A percentile compares a stretch with the other conserved stretches of the same genome.
Evolutionary conservation across 2,113 vertebrate genomes (phyloP).

Genomic region (Capricornis sumatraensis): DNA sequence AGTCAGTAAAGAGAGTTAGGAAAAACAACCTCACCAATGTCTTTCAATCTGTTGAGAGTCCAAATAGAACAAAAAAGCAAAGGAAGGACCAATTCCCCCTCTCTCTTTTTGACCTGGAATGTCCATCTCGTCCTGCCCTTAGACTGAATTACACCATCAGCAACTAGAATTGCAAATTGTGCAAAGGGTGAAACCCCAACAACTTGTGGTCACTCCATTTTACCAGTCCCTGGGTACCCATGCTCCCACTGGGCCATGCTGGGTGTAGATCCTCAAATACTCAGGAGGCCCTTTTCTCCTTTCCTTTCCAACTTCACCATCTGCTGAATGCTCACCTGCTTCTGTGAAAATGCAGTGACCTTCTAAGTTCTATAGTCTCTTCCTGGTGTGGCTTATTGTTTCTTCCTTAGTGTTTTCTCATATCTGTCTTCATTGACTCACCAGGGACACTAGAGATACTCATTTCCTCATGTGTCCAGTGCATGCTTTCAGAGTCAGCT

Average conservation of each 20-base stretch:
- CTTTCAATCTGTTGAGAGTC: neutral
- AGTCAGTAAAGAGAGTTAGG: neutral
- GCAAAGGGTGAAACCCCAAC: neutral
- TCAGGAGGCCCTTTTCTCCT: neutral
- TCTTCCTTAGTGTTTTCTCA: neutral
- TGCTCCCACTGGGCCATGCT: rapidly evolving
- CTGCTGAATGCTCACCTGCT: neutral
- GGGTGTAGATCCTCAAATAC: neutral
- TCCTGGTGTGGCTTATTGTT: neutral
- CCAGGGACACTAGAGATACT: neutral
- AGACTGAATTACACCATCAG: neutral
- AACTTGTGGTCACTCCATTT: neutral
- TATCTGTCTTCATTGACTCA: neutral
- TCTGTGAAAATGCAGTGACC: neutral
- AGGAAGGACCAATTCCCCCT: neutral
- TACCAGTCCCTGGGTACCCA: too few relatives aligned
- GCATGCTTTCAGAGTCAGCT: neutral
- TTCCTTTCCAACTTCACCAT: neutral
- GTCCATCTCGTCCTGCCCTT: neutral
- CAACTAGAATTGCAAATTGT: neutral
- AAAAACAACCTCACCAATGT: too few relatives aligned
- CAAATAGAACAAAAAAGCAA: neutral
- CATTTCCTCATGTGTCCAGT: neutral
- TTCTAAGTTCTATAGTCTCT: neutral
- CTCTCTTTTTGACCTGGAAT: neutral